Percentiles rank a stretch among this genome's conserved stretches.
Evolutionary conservation across 2,113 vertebrate species (phyloP).

Genomic region (Stegostoma tigrinum): DNA sequence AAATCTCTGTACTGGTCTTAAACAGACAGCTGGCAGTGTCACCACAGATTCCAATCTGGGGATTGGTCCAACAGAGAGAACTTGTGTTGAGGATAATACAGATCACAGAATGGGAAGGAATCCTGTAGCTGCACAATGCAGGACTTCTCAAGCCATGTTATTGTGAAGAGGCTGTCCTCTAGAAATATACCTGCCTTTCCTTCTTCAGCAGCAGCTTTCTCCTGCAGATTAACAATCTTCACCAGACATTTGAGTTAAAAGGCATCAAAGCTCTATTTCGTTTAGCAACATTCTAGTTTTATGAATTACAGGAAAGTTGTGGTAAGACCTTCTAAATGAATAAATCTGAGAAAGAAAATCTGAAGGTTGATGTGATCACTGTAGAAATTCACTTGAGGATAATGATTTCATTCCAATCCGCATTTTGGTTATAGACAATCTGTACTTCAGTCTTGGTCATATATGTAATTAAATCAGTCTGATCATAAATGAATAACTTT

Average conservation of each 20-base stretch:
- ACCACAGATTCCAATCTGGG: background rate
- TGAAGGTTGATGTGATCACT: background rate
- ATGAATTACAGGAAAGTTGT: background rate
- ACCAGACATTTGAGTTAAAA: background rate
- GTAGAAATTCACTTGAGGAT: background rate
- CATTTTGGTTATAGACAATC: background rate
- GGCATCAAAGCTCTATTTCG: background rate
- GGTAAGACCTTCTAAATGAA: background rate
- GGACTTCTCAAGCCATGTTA: background rate
- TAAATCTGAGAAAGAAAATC: too few species aligned
- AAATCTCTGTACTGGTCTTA: slow-evolving; percentile 1
- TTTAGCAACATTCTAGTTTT: background rate
- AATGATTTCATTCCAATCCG: too few species aligned
- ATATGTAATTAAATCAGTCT: background rate
- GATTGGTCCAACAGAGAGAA: background rate
- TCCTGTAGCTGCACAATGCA: background rate
- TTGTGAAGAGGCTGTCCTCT: background rate
- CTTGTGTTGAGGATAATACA: background rate
- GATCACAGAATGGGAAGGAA: background rate
- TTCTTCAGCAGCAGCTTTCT: background rate
- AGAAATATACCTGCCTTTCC: background rate
- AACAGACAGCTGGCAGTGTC: background rate
- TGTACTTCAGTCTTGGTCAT: background rate
- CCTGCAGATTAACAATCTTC: background rate
- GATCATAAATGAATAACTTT: background rate